phyloP scores from a whole-genome alignment of 2,888 invertebrate genomes.

The Esperia sulphurella region DNA sequence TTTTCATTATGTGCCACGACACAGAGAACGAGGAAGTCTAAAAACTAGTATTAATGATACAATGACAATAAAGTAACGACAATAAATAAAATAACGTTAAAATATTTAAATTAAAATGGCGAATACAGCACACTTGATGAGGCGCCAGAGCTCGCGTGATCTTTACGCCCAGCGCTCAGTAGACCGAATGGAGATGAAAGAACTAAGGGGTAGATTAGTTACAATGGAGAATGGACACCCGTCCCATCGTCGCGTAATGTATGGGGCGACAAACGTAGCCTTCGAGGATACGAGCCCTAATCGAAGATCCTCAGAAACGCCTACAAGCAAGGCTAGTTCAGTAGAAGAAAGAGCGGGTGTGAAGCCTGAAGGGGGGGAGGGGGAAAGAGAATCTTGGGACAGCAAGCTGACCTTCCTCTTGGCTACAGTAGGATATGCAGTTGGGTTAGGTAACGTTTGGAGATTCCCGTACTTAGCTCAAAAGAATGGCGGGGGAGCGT shows the following conservation, averaged over 20 bases:
- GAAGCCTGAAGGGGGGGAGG: slow-evolving; percentile 85
- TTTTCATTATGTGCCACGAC: slow-evolving; percentile 63
- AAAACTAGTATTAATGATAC: slow-evolving; percentile 9
- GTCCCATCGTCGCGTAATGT: slow-evolving; percentile 78
- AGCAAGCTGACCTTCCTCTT: slow-evolving; percentile 94
- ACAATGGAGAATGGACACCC: slow-evolving; percentile 83
- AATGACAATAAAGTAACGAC: slow-evolving; percentile 11
- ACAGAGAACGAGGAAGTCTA: slow-evolving; percentile 48
- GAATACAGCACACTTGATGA: slow-evolving; percentile 92
- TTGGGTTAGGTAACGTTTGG: slow-evolving; percentile 97
- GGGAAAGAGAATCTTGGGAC: slow-evolving; percentile 94
- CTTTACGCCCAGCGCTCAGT: slow-evolving; percentile 89
- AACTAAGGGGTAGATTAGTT: slow-evolving; percentile 89
- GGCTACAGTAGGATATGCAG: slow-evolving; percentile 97
- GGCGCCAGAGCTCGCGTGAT: slow-evolving; percentile 93
- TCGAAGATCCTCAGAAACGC: slow-evolving; percentile 58
- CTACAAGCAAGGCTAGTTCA: slow-evolving; percentile 82
- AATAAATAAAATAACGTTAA: slow-evolving; percentile 33
- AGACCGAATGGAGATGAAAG: slow-evolving; percentile 92
- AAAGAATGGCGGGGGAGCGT: slow-evolving; percentile 97
- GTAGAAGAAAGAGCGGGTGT: slow-evolving; percentile 81
- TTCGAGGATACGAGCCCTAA: slow-evolving; percentile 80
- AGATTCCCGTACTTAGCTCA: slow-evolving; percentile 96
- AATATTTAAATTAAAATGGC: slow-evolving; percentile 81
- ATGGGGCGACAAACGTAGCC: slow-evolving; percentile 93